A percentile compares a stretch with the other conserved stretches of the same genome.
Conservation (phyloP, 1,140 invertebrate genomes). For the Meloidogyne hapla region DNA sequence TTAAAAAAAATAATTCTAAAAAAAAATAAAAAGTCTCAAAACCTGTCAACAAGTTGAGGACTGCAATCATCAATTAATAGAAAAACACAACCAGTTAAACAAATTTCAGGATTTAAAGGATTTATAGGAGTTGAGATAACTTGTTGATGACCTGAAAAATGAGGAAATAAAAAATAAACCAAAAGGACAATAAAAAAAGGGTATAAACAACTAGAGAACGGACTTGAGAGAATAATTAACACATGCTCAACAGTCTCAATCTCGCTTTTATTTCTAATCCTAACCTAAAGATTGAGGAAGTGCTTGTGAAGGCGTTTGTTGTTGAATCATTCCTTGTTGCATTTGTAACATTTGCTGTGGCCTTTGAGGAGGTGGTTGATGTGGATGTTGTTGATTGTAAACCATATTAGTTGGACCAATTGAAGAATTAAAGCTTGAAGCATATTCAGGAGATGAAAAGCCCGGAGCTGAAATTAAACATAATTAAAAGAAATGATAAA, state of each 20-base stretch:
- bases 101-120: constrained; percentile 31
- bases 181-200: too few relatives aligned
- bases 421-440: background rate
- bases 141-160: background rate
- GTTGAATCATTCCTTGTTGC: background rate
- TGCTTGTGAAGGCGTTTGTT: background rate
- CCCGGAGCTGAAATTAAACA: background rate
- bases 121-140: background rate
- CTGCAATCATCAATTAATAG: constrained; percentile 30
- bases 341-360: background rate
- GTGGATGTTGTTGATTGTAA: background rate
- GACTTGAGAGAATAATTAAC: too few relatives aligned
- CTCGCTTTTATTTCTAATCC: background rate
- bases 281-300: constrained; percentile 2
- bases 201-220: too few relatives aligned
- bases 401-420: background rate
- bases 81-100: constrained; percentile 39
- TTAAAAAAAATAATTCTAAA: background rate
- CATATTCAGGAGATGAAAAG: background rate
- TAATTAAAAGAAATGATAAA: too few relatives aligned
- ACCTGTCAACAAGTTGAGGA: constrained; percentile 29
- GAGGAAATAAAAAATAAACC: too few relatives aligned
- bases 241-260: too few relatives aligned
- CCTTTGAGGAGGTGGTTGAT: background rate
- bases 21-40: background rate